Conservation (phyloP, 2,797 vertebrate genomes). For the Oreochromis mossambicus region DNA sequence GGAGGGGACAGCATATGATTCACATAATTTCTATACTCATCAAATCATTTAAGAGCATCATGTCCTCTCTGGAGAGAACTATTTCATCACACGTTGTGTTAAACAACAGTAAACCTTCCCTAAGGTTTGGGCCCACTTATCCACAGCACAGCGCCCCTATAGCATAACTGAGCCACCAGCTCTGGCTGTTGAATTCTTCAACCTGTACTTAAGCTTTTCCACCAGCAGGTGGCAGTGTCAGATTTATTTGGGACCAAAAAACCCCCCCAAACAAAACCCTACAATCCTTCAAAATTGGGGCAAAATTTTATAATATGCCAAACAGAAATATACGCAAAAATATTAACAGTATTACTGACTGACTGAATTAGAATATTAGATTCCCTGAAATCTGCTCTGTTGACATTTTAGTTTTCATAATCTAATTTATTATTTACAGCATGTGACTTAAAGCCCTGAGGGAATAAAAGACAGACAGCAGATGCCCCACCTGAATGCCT, state of each 20-base stretch:
- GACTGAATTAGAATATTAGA: not conserved
- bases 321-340: not conserved
- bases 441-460: not conserved
- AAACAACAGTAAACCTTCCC: not conserved
- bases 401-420: not conserved
- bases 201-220: not conserved
- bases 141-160: not conserved
- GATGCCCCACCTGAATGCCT: not conserved
- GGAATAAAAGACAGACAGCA: not conserved
- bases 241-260: not conserved
- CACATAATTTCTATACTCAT: not conserved
- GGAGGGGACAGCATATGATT: not conserved
- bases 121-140: not conserved
- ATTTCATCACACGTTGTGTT: not conserved
- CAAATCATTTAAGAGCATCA: not conserved
- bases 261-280: not conserved
- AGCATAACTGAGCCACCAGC: not conserved
- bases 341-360: not conserved
- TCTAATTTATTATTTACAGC: not conserved
- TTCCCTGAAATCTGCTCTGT: not conserved
- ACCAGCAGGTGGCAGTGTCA: constrained; percentile 57
- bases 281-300: not conserved
- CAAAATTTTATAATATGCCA: not conserved
- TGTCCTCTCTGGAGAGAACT: not conserved
- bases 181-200: not conserved